Conservation (phyloP, 2,797 vertebrate genomes). For the Buphagus erythrorhynchus region DNA sequence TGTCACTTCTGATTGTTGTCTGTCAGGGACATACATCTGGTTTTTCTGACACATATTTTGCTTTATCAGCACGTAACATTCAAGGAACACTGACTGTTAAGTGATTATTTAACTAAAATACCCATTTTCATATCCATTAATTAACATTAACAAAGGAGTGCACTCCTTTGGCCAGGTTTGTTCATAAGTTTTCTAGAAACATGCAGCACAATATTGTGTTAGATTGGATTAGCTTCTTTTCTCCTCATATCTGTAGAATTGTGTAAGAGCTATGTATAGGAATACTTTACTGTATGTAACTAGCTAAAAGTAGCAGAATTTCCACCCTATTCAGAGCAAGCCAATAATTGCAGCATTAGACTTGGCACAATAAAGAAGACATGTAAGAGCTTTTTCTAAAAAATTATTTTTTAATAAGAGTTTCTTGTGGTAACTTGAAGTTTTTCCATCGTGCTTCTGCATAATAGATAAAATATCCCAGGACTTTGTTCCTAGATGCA, state of each 20-base stretch:
- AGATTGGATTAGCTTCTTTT: neutral
- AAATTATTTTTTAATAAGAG: neutral
- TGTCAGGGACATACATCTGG: neutral
- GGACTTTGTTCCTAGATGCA: neutral
- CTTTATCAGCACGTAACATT: neutral
- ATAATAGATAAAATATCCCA: neutral
- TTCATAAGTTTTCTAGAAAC: neutral
- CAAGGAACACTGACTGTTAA: neutral
- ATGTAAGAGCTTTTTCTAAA: neutral
- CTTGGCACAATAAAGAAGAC: neutral
- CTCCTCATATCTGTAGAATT: neutral
- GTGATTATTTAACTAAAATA: neutral
- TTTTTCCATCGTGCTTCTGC: neutral
- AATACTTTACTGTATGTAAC: neutral
- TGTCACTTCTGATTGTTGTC: neutral
- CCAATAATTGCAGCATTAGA: neutral
- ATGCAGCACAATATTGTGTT: neutral
- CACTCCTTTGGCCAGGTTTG: neutral
- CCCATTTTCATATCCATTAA: neutral
- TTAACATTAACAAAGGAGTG: neutral
- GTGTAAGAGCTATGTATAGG: neutral
- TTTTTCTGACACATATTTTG: neutral
- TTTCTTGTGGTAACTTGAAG: neutral
- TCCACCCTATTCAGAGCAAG: neutral
- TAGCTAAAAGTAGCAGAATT: constrained; percentile 24